These are phyloP conservation scores for Hetaerina titia DNA, from an alignment of 2,888 invertebrate species.

Conservation along the genomic window DNA sequence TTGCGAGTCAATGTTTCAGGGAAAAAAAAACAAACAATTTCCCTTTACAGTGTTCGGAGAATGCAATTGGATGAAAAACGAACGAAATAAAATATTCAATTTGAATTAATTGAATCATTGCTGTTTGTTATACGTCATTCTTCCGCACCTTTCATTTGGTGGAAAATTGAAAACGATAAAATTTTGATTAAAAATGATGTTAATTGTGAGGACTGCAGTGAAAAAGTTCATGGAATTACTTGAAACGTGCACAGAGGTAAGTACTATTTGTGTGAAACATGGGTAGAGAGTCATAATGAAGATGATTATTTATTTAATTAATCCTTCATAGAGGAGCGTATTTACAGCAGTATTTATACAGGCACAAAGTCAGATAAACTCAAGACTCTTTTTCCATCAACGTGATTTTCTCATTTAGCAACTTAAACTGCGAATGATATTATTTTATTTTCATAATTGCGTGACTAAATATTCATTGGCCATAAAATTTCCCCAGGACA, in stretches of 20 bases:
- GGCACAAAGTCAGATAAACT: neutral
- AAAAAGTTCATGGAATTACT: neutral
- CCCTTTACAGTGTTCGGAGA: neutral
- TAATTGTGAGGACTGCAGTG: neutral
- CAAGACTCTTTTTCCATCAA: neutral
- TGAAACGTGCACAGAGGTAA: neutral
- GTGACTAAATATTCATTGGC: neutral
- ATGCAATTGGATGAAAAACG: slow-evolving; percentile 61
- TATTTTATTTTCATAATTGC: neutral
- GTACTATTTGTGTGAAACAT: no score
- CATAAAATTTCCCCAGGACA: neutral
- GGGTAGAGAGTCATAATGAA: neutral
- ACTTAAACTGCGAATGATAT: neutral
- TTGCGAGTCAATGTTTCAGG: slow-evolving; percentile 16
- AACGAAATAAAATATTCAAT: slow-evolving; percentile 51
- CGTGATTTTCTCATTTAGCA: neutral
- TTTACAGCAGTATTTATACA: neutral
- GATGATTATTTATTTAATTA: neutral
- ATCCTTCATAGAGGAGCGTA: neutral
- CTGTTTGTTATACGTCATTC: slow-evolving; percentile 14
- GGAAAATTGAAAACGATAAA: slow-evolving; percentile 32
- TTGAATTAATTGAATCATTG: slow-evolving; percentile 48
- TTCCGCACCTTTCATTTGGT: neutral
- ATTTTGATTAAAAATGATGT: neutral
- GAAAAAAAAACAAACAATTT: neutral